A percentile compares a stretch with the other conserved stretches of the same genome.
phyloP scores from a whole-genome alignment of 2,888 invertebrate genomes.

The Ditula angustiorana region DNA sequence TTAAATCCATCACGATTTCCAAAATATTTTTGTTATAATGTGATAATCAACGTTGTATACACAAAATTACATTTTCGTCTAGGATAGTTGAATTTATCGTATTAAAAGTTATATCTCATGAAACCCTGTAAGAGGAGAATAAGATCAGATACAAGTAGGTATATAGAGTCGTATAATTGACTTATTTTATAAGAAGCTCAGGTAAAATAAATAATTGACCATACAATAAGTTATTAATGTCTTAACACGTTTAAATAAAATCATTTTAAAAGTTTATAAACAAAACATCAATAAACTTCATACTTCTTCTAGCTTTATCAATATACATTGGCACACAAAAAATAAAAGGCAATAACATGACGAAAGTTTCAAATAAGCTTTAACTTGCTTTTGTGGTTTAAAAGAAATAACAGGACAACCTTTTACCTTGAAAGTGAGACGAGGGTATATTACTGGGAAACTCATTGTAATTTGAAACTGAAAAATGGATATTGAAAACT shows the following conservation, averaged over 20 bases:
- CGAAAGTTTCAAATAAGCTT: background rate
- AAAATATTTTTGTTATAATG: background rate
- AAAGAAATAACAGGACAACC: conserved; percentile 62
- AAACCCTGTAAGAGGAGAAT: conserved; percentile 61
- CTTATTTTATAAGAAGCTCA: conserved; percentile 64
- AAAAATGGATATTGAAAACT: conserved; percentile 24
- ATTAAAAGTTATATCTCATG: conserved; percentile 27
- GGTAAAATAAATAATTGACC: conserved; percentile 52
- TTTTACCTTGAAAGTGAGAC: conserved; percentile 75
- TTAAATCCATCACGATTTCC: background rate
- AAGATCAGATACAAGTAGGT: conserved; percentile 52
- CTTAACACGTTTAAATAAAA: background rate
- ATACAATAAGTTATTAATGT: conserved; percentile 1
- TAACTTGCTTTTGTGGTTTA: background rate
- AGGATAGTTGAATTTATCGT: conserved; percentile 20
- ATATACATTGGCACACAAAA: conserved; percentile 3
- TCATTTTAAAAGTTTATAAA: too few species aligned
- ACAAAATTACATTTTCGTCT: background rate
- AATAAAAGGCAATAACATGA: background rate
- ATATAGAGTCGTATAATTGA: conserved; percentile 61
- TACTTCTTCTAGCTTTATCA: background rate
- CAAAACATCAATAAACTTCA: background rate
- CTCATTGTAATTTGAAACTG: conserved; percentile 40
- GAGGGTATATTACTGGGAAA: conserved; percentile 47
- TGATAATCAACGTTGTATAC: background rate